Evolutionary conservation across 1,140 invertebrate species (phyloP), one percentile per base, ranked within the genome.

Genomic region (Zaprionus kolodkinae): DNA sequence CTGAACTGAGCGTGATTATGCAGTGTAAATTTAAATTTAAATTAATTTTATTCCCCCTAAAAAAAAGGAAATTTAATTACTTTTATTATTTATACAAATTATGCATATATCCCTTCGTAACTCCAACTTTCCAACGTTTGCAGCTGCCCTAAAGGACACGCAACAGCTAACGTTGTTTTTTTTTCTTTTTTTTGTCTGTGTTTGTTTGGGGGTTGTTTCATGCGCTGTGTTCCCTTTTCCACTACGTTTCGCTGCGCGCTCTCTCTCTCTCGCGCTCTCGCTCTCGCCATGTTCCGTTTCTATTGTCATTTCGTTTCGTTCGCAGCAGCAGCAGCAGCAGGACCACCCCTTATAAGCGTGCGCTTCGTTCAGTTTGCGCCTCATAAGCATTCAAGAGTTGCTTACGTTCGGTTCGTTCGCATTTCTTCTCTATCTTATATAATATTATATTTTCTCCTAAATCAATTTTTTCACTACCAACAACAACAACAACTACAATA

Each of bases 381-480:
- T 92, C 91, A 92, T 92, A 92, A 92, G 84, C 91, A 92, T 92
- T 91, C 90, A 92, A 92, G 91, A 92, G 91, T 92, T 92, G 91
- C 91, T 92, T 92, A 92, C 89, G 90, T 92, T 92, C 91, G 91
- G 91, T 92, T 92, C 91, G 91, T 92, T 92, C 91, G 91, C 91
- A 92, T 92, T 92, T 92, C 91, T 92, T 89, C 91, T 92, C 91
- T 92, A 91, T 92, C 91, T 92, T 92, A 91, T 91, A 92, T 91
- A 92, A 91, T 91, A 92, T 90, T 92, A 91, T 92, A 92, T 92
- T 87, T 88, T 87, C 84, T 91, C 88, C 82, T 88, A 83, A 90
- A 87, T 91, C 87, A 91, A 87, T 90, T 87, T 90, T 90, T 90
- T 87, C 82, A 91, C 86, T 91, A 91, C 89, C 81, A 88, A 87